Evolutionary conservation across 35 echinoderm and acorn worm species (phyloP), one percentile per base, ranked within the genome.

Genomic region (Strongylocentrotus purpuratus): DNA sequence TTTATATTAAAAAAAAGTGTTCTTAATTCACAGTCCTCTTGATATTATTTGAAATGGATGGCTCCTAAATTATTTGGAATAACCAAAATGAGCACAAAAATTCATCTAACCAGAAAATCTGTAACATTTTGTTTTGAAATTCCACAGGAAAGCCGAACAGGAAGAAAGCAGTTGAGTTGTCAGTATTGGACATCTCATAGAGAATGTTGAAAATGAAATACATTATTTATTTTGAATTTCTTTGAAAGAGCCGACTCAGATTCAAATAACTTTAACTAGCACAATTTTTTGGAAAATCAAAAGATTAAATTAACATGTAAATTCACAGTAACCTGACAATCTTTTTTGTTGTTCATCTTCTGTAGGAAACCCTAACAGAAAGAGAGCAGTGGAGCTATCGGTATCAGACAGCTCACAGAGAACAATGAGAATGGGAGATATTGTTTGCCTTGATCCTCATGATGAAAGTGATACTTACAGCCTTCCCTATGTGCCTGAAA

Each of bases 401-500:
- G 91, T 93, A 9, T 93, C 91, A 6, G 91, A 93, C 46, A 93
- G 91, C 91, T 93, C 91, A 9, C 91, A 93, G n/a, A 33, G 48
- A 58, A 93, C 91, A 12, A 93, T 93, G 45, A 47, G 48, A n/a
- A 93, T 94, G 15, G 94, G 86, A 15, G 97, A 96, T 41, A 94
- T 94, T 58, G 55, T 96, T 88, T 86, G 93, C 32, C 86, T 97
- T 60, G 97, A 98, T 88, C 92, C 94, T 22, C 96, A 94, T 20
- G 97, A 98, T 15, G 97, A 98, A 65, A 95, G 96, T 17, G 97
- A 98, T 91, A 98, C 87, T 15, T 98, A 89, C 61, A 98, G 97
- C 90, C 86, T 98, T 94, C 95, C 97, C 95, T 98, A 96, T 86
- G 97, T 98, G 87, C 97, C 96, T 95, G 97, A 98, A 98, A 96